Evolutionary conservation across 2,888 invertebrate genomes (phyloP).

Genomic region (Candidula unifasciata): DNA sequence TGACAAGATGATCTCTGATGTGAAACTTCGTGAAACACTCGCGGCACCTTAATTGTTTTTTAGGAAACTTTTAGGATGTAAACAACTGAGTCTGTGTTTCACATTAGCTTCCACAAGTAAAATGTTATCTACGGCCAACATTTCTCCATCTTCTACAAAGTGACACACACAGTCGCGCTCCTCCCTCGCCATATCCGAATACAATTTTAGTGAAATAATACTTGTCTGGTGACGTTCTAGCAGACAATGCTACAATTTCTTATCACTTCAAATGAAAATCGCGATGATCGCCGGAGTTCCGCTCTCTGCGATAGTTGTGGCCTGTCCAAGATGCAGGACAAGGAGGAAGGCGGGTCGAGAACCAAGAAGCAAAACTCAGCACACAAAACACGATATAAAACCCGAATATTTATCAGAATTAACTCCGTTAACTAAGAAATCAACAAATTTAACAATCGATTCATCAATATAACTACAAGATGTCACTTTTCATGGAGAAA

Average conservation of each 20-base stretch:
- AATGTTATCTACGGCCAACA: slow-evolving; percentile 24
- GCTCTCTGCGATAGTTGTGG: not conserved
- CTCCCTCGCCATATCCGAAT: slow-evolving; percentile 34
- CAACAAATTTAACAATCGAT: not conserved
- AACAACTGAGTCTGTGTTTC: slow-evolving; percentile 45
- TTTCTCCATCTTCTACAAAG: slow-evolving; percentile 1
- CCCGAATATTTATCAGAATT: not conserved
- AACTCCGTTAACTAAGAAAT: not conserved
- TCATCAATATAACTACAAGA: not conserved
- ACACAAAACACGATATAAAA: not conserved
- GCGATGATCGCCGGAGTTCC: not conserved
- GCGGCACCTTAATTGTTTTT: slow-evolving; percentile 49
- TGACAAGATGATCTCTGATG: not conserved
- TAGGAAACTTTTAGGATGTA: slow-evolving; percentile 57
- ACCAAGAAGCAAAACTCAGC: not conserved
- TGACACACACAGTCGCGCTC: slow-evolving; percentile 27
- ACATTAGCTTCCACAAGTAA: slow-evolving; percentile 35
- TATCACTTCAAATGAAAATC: not conserved
- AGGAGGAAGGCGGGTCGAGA: not conserved
- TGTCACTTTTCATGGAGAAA: slow-evolving; percentile 1
- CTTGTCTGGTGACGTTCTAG: no score
- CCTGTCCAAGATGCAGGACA: not conserved
- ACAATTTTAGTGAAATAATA: no score
- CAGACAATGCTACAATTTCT: no score
- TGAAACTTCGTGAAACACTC: slow-evolving; percentile 20